A percentile compares a stretch with the other conserved stretches of the same genome.
These are phyloP conservation scores for Paratilapia polleni DNA, from an alignment of 2,113 vertebrate genomes.

Conservation along the genomic window DNA sequence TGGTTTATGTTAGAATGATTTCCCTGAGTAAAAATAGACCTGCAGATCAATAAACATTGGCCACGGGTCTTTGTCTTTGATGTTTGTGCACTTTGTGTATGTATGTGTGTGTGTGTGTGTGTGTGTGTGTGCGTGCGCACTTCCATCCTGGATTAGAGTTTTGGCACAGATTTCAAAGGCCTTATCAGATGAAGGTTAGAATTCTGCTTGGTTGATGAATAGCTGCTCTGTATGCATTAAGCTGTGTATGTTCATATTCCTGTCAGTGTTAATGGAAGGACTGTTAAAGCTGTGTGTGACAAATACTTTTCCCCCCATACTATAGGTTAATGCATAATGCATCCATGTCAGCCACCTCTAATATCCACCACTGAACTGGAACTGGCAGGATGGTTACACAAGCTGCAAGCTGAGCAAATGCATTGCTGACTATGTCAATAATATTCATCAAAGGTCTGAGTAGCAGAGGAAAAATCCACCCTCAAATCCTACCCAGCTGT, in stretches of 20 bases:
- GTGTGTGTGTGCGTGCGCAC: background rate
- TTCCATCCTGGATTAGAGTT: constrained; percentile 34
- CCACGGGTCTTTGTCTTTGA: constrained; percentile 54
- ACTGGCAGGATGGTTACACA: constrained; percentile 3
- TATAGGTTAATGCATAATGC: constrained; percentile 3
- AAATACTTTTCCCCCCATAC: constrained; percentile 9
- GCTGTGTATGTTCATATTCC: constrained; percentile 25
- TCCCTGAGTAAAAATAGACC: constrained; percentile 47
- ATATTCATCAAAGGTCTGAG: constrained; percentile 18
- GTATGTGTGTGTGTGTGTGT: constrained; percentile 13
- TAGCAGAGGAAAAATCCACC: background rate
- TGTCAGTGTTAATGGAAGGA: constrained; percentile 15
- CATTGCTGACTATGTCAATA: constrained; percentile 28
- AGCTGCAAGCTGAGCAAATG: constrained; percentile 43
- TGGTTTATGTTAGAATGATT: constrained; percentile 51
- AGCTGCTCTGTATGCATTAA: constrained; percentile 28
- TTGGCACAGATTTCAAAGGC: constrained; percentile 65
- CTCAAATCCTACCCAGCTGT: background rate
- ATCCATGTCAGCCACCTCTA: constrained; percentile 24
- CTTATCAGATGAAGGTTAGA: constrained; percentile 58
- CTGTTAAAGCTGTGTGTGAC: constrained; percentile 7
- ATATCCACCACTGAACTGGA: constrained; percentile 1
- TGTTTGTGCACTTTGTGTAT: constrained; percentile 20
- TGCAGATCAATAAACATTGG: constrained; percentile 61
- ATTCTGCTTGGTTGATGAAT: constrained; percentile 51